Conservation (phyloP, 2,113 vertebrate genomes). For the Donacobius atricapilla region DNA sequence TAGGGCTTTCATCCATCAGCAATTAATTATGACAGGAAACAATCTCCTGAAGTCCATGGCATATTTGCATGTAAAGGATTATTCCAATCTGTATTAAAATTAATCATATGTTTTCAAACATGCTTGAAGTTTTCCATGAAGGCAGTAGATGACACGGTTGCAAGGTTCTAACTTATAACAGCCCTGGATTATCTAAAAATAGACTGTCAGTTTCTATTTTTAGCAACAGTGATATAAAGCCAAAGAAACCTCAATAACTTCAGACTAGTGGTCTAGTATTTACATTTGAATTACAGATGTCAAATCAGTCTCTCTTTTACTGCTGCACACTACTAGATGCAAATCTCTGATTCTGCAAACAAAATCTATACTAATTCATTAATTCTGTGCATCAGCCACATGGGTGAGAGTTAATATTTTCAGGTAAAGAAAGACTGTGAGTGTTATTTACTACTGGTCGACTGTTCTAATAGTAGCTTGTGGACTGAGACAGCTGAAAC, state of each 20-base stretch:
- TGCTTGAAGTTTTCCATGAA: neutral
- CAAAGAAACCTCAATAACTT: neutral
- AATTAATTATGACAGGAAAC: neutral
- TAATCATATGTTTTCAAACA: neutral
- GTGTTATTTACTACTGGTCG: neutral
- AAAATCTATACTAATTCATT: neutral
- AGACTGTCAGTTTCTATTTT: neutral
- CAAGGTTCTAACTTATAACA: neutral
- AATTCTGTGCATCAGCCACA: neutral
- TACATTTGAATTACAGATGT: neutral
- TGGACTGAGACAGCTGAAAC: constrained; percentile 47
- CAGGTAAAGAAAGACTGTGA: neutral
- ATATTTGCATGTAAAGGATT: neutral
- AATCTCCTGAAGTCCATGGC: neutral
- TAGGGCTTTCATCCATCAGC: neutral
- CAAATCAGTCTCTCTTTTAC: neutral
- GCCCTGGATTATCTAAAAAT: neutral
- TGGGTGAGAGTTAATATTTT: neutral
- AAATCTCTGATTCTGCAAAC: neutral
- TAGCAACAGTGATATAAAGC: neutral
- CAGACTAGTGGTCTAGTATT: neutral
- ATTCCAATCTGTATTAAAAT: neutral
- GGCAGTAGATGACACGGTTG: neutral
- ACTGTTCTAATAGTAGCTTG: constrained; percentile 34
- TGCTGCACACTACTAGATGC: neutral